Conservation (phyloP, 2,797 vertebrate species). For the Catostomus latipinnis region DNA sequence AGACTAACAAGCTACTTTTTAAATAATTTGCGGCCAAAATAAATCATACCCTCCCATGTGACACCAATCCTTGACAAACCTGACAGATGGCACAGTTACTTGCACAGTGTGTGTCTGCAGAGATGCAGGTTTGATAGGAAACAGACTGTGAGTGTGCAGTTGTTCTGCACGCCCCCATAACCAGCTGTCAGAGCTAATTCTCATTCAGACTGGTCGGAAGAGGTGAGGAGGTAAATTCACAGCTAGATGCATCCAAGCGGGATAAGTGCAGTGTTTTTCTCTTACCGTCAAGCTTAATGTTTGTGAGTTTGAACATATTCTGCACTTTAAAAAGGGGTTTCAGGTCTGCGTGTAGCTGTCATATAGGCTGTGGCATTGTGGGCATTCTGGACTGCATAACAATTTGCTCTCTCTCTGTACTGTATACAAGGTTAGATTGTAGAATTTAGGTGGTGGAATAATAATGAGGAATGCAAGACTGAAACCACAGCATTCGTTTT, state of each 20-base stretch:
- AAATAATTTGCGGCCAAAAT: slow-evolving; percentile 28
- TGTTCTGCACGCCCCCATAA: slow-evolving; percentile 37
- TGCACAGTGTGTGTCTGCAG: slow-evolving; percentile 34
- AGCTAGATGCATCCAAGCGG: slow-evolving; percentile 34
- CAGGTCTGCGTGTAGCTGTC: slow-evolving; percentile 4
- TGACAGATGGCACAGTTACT: slow-evolving; percentile 47
- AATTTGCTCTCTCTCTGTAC: background rate
- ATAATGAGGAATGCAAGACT: too few relatives aligned
- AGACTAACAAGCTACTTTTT: slow-evolving; percentile 39
- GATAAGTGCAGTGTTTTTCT: slow-evolving; percentile 36
- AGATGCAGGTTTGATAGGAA: slow-evolving; percentile 45
- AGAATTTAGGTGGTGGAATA: too few relatives aligned
- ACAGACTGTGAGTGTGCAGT: slow-evolving; percentile 38
- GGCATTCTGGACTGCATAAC: background rate
- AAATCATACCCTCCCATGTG: background rate
- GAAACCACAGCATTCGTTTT: too few relatives aligned
- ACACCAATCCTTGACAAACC: slow-evolving; percentile 4
- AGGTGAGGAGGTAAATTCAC: slow-evolving; percentile 42
- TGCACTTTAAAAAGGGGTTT: slow-evolving; percentile 18
- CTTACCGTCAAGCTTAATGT: slow-evolving; percentile 27
- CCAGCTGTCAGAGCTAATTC: slow-evolving; percentile 47
- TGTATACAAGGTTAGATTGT: background rate
- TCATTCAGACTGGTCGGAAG: slow-evolving; percentile 28
- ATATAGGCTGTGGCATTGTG: slow-evolving; percentile 10
- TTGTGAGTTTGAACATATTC: slow-evolving; percentile 42